These are phyloP conservation scores for Sarcophaga rosellei DNA, from an alignment of 2,888 invertebrate species.

Conservation along the genomic window DNA sequence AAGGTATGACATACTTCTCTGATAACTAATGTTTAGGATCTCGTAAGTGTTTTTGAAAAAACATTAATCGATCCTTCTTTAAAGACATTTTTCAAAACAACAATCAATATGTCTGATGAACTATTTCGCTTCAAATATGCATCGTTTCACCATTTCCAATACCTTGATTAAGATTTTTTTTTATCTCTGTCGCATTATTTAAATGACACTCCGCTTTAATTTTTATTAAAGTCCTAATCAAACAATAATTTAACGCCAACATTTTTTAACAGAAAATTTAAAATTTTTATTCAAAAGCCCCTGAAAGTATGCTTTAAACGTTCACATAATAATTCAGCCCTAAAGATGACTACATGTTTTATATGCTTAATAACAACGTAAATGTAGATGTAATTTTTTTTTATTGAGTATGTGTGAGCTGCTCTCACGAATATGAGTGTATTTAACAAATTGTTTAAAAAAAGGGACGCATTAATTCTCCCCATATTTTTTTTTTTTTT, in stretches of 20 bases:
- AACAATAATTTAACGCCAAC: neutral
- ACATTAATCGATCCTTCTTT: no score
- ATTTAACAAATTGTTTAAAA: neutral
- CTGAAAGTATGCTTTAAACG: neutral
- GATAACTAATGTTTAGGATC: no score
- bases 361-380: neutral
- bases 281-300: neutral
- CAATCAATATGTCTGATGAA: no score
- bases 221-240: neutral
- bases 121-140: no score
- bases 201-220: neutral
- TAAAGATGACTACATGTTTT: neutral
- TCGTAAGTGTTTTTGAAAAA: no score
- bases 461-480: neutral
- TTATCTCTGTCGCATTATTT: no score
- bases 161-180: no score
- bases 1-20: no score
- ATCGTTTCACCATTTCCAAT: no score
- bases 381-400: slow-evolving; percentile 6
- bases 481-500: neutral
- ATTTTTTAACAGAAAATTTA: no score
- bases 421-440: neutral
- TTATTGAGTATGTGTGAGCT: neutral
- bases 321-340: neutral
- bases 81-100: no score